phyloP scores from a whole-genome alignment of 2,797 vertebrate species.

The Danio kyathit region DNA sequence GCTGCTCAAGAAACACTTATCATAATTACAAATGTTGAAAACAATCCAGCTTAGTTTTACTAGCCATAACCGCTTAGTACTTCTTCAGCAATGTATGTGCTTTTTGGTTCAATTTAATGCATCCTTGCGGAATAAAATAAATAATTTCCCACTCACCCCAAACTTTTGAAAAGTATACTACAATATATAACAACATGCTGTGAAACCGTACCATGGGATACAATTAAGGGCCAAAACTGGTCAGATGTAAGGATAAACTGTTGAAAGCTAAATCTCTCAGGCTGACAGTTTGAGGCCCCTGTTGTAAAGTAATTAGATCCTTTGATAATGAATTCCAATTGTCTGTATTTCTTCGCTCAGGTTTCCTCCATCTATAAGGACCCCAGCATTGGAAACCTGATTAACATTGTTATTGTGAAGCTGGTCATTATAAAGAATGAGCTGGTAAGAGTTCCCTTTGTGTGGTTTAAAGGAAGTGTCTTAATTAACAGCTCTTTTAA shows the following conservation, averaged over 20 bases:
- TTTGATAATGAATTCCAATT: constrained; percentile 1
- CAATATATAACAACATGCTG: not conserved
- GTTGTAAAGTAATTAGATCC: not conserved
- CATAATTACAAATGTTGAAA: not conserved
- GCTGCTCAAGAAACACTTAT: not conserved
- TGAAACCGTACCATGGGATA: not conserved
- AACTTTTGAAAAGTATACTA: not conserved
- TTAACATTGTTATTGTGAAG: constrained; percentile 98
- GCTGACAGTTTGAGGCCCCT: not conserved
- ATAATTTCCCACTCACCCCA: not conserved
- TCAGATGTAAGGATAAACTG: not conserved
- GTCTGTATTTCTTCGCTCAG: constrained; percentile 76
- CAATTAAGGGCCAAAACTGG: not conserved
- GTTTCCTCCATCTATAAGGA: constrained; percentile 99
- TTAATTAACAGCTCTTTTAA: constrained; percentile 8
- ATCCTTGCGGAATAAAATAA: not conserved
- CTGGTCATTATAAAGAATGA: constrained; percentile 95
- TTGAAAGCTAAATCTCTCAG: not conserved
- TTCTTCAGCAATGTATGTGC: not conserved
- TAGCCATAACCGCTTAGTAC: too few species aligned
- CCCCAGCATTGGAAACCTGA: constrained; percentile 98
- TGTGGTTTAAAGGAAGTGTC: not conserved
- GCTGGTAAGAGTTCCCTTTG: constrained; percentile 81
- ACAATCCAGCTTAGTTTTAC: not conserved
- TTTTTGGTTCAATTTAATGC: not conserved